phyloP scores from a whole-genome alignment of 2,113 vertebrate species.

The Bos indicus region DNA sequence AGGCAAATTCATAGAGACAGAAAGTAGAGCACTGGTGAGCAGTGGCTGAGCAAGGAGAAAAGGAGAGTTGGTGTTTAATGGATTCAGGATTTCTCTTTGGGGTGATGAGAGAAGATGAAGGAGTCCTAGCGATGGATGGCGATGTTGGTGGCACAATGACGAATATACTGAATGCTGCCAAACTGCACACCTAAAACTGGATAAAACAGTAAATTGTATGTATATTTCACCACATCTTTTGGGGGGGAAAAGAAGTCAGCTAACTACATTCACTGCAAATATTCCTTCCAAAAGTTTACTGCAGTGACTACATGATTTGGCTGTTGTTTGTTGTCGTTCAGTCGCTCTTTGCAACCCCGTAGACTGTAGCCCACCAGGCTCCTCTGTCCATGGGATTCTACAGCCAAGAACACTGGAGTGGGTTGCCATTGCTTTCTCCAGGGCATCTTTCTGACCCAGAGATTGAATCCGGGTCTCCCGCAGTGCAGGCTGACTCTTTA shows the following conservation, averaged over 20 bases:
- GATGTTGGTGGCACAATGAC: fast-evolving
- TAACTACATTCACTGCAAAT: not conserved
- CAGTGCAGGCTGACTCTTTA: not conserved
- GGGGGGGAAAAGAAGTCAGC: not conserved
- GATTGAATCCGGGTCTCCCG: not conserved
- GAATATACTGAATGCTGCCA: no score
- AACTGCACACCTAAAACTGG: fast-evolving
- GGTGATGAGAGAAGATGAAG: not conserved
- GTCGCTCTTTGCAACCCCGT: not conserved
- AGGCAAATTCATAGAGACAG: not conserved
- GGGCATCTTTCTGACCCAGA: not conserved
- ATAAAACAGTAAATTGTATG: not conserved
- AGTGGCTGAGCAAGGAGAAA: not conserved
- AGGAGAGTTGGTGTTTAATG: fast-evolving
- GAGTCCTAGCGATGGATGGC: fast-evolving
- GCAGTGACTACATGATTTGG: fast-evolving
- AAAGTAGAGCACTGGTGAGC: not conserved
- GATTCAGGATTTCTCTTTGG: not conserved
- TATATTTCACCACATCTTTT: not conserved
- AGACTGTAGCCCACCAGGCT: not conserved
- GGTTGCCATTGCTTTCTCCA: not conserved
- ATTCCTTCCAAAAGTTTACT: not conserved
- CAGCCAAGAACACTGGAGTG: not conserved
- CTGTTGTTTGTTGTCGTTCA: not conserved
- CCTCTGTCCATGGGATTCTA: not conserved